Percentiles rank a stretch among this genome's conserved stretches.
phyloP scores from a whole-genome alignment of 2,113 vertebrate species.

The Leptobrachium ailaonicum region DNA sequence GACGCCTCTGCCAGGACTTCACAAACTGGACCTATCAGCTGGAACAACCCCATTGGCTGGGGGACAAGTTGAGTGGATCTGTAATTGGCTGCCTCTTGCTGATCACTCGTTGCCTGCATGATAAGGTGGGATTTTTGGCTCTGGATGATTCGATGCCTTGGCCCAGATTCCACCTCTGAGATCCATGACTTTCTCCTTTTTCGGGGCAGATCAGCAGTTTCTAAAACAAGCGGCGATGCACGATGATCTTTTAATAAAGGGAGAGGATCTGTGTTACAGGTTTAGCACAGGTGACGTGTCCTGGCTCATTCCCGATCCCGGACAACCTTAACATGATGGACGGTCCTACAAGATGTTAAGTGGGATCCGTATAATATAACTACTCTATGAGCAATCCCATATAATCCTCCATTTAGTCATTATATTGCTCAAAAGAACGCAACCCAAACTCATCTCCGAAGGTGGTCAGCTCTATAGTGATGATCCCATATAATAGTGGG shows the following conservation, averaged over 20 bases:
- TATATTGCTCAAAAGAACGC: too few species aligned
- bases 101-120: constrained; percentile 41
- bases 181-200: constrained; percentile 19
- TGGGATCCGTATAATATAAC: too few species aligned
- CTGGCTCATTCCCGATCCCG: too few species aligned
- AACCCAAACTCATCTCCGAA: too few species aligned
- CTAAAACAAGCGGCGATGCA: constrained; percentile 27
- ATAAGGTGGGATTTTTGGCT: constrained; percentile 7
- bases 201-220: constrained; percentile 12
- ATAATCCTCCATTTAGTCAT: too few species aligned
- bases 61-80: not conserved
- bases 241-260: not conserved
- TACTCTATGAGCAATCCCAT: too few species aligned
- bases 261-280: too few species aligned
- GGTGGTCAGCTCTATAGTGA: too few species aligned
- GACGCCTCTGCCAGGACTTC: constrained; percentile 2
- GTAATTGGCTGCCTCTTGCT: constrained; percentile 36
- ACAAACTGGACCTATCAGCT: constrained; percentile 2
- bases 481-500: too few species aligned
- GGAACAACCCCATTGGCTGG: constrained; percentile 1
- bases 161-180: not conserved
- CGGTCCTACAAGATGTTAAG: too few species aligned
- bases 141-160: not conserved
- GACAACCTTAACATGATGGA: too few species aligned
- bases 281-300: too few species aligned